Percentiles rank a stretch among this genome's conserved stretches.
Conservation (phyloP, 2,888 invertebrate genomes). For the Eurois occulta region DNA sequence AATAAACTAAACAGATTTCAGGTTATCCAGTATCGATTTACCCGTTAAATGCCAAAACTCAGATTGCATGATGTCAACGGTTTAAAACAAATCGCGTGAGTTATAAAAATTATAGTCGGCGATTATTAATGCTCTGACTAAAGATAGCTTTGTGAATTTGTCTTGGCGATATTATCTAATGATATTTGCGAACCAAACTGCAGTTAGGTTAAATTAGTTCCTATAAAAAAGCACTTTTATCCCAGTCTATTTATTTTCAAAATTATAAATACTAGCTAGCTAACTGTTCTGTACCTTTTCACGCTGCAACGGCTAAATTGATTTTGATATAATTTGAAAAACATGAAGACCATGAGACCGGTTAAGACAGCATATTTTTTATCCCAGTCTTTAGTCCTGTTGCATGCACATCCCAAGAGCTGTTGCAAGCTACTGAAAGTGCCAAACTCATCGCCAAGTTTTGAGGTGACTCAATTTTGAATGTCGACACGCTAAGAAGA, state of each 20-base stretch:
- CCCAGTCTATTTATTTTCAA: not conserved
- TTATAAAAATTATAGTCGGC: slow-evolving; percentile 19
- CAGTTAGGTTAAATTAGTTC: slow-evolving; percentile 8
- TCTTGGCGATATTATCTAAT: slow-evolving; percentile 2
- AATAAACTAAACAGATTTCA: not conserved
- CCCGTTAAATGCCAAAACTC: slow-evolving; percentile 18
- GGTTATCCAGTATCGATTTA: not conserved
- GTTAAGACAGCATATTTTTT: not conserved
- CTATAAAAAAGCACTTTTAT: not conserved
- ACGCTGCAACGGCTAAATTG: no score
- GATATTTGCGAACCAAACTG: not conserved
- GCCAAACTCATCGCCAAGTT: not conserved
- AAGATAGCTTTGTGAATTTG: slow-evolving; percentile 8
- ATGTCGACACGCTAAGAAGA: not conserved
- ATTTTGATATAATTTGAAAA: not conserved
- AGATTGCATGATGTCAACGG: slow-evolving; percentile 29
- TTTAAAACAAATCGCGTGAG: slow-evolving; percentile 47
- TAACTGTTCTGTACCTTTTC: no score
- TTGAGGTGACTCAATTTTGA: not conserved
- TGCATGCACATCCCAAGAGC: not conserved
- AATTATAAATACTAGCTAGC: not conserved
- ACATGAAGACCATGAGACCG: not conserved
- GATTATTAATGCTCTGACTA: slow-evolving; percentile 24
- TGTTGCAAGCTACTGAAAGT: not conserved
- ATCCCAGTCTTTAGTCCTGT: not conserved